Evolutionary conservation across 2,888 invertebrate species (phyloP), one percentile per base, ranked within the genome.

Genomic region (Argynnis bischoffii): DNA sequence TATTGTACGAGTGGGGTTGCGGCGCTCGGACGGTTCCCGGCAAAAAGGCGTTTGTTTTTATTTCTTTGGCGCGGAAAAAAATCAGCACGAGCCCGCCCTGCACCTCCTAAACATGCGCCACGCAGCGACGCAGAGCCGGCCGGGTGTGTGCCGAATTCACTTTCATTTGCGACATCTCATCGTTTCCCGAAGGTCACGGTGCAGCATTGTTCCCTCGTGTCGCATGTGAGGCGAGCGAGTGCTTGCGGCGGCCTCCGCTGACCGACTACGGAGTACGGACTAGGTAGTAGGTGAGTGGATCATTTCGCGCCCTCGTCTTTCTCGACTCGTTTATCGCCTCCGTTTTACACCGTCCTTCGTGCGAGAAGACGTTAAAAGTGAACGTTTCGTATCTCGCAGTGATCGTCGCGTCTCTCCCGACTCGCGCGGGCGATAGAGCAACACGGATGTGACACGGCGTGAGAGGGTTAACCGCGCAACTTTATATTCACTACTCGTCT

Each of bases 21-120:
- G 80, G 76, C 75, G 80, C 78, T 79, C 82, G 82, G 83, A 85
- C 87, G 85, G 85, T 83, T 87, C 84, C 84, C 85, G 85, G 84
- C 88, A 85, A 87, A 89, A 89, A 90, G 89, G 89, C 88, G 88
- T 88, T 92, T 92, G 91, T 92, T 92, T 92, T 92, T 92, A 90
- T 92, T 92, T 92, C 91, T 89, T 89, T 85, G 88, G 85, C 87
- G 89, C 89, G 90, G 86, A 87, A 92, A 92, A 83, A 89, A 89
- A 88, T 88, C 82, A 87, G 86, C 88, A 88, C 88, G 88, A 88
- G 87, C 92, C 90, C 92, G 91, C 90, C 90, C 90, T 92, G 91
- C 91, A 92, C 89, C 92, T 89, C 89, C 90, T 90, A 90, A 91
- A 91, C 93, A 92, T 93, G 93, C 93, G 93, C 93, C 90, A 91